Percentiles rank a stretch among this genome's conserved stretches.
phyloP scores from a whole-genome alignment of 2,113 vertebrate genomes.

The Gavia stellata region DNA sequence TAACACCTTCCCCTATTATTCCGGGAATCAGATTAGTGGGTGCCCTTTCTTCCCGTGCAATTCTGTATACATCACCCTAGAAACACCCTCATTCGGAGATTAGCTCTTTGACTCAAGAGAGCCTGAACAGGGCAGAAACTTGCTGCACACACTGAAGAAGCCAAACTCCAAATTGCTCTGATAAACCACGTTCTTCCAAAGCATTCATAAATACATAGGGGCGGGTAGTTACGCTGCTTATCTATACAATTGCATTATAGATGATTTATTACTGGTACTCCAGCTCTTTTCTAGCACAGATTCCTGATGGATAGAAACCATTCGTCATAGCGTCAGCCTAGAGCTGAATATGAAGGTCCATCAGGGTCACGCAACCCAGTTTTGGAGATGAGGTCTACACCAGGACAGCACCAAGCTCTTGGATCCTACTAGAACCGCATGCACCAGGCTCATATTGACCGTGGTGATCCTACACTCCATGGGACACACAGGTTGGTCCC shows the following conservation, averaged over 20 bases:
- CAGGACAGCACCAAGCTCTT: background rate
- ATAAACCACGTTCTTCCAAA: too few relatives aligned
- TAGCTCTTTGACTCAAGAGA: background rate
- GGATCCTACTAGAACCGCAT: background rate
- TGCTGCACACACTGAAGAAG: background rate
- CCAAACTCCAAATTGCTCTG: background rate
- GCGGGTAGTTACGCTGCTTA: background rate
- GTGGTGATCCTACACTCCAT: background rate
- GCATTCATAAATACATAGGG: background rate
- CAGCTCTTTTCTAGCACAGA: background rate
- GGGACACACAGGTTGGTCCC: background rate
- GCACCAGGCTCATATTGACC: background rate
- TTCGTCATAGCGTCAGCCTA: background rate
- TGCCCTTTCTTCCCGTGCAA: too few relatives aligned
- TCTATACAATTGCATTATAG: background rate
- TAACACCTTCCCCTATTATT: background rate
- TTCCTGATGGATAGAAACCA: background rate
- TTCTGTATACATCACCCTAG: rapidly evolving
- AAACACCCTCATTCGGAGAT: background rate
- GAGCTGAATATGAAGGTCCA: background rate
- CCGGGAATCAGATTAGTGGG: background rate
- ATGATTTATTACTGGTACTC: background rate
- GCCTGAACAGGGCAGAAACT: too few relatives aligned
- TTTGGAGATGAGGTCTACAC: background rate
- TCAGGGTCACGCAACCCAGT: background rate